Base-by-base conservation (phyloP, 2,113 vertebrate genomes). In the Lamprotornis superbus region DNA sequence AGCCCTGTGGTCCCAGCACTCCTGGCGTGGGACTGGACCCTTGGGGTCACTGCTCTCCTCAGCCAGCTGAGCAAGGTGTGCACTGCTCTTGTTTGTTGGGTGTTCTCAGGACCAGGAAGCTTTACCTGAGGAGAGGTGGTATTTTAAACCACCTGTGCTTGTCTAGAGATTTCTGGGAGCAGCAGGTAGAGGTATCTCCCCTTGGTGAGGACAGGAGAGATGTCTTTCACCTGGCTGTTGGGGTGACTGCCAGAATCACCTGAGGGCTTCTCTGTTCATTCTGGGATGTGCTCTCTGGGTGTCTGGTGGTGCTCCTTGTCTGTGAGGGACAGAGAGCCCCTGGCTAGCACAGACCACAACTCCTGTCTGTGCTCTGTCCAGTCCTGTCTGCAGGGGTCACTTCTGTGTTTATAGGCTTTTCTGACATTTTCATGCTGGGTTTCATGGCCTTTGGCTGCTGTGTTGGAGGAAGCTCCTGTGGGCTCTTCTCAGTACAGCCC, bases 1-100 rank as follows among this genome's bases (percentile, higher is more conserved):
- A 2, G 25, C 6, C 28, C 47, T 0, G 1, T 27, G 55, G n/a
- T 19, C 0, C 1, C 17, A 19, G 27, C 2, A 2, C 5, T 37
- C 18, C 60, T 40, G 52, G 28, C 2, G 0, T 53, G 42, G 28
- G 44, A 22, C 47, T 35, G 57, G 27, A 47, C 49, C 27, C 25
- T 17, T 10, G 21, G 17, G 39, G 40, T 11, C 13, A 2, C 40
- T 65, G 79, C 30, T 60, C 52, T 22, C 31, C 55, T 12, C n/a
- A n/a, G 30, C 55, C 64, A 64, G 59, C 68, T 59, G 49, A 52
- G 47, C 69, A 46, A 40, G 19, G 15, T 42, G 40, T 42, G 40
- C 40, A 42, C 14, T 42, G 10, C 31, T 47, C 74, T 73, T 25
- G 9, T n/a, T 65, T 68, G 2, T 2, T 4, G 31, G 46, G 9